phyloP scores from a whole-genome alignment of 2,888 invertebrate species.

The Theodoxus fluviatilis region DNA sequence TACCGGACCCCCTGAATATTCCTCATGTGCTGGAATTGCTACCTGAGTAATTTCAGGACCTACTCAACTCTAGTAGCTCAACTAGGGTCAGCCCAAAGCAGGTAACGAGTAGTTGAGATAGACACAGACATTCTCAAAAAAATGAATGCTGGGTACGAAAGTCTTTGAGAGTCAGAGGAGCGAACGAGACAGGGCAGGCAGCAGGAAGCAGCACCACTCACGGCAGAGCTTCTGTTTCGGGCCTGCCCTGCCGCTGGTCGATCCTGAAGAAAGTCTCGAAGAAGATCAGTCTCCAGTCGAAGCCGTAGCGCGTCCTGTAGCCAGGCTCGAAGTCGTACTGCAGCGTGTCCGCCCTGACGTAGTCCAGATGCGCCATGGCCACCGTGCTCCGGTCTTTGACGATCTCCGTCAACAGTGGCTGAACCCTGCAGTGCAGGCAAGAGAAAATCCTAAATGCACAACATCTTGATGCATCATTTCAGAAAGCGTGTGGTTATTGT shows the following conservation, averaged over 20 bases:
- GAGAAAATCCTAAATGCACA: neutral
- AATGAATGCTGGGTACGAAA: no score
- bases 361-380: constrained; percentile 53
- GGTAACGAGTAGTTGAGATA: no score
- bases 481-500: no score
- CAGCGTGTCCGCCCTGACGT: constrained; percentile 40
- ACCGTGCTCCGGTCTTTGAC: constrained; percentile 46
- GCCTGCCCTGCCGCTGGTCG: constrained; percentile 43
- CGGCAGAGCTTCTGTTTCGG: constrained; percentile 45
- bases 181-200: neutral
- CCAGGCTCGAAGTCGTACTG: constrained; percentile 39
- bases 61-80: no score
- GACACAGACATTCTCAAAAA: no score
- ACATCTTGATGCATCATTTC: neutral
- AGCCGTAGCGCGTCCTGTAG: constrained; percentile 53
- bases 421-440: constrained; percentile 39
- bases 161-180: no score
- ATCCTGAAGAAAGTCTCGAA: constrained; percentile 55
- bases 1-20: no score
- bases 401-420: constrained; percentile 50
- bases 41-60: no score
- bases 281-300: constrained; percentile 55
- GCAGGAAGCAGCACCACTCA: constrained; percentile 31
- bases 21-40: no score
- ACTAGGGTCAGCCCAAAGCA: no score